Evolutionary conservation across 2,113 vertebrate genomes (phyloP), one percentile per base, ranked within the genome.

Genomic region (Coreoperca whiteheadi): DNA sequence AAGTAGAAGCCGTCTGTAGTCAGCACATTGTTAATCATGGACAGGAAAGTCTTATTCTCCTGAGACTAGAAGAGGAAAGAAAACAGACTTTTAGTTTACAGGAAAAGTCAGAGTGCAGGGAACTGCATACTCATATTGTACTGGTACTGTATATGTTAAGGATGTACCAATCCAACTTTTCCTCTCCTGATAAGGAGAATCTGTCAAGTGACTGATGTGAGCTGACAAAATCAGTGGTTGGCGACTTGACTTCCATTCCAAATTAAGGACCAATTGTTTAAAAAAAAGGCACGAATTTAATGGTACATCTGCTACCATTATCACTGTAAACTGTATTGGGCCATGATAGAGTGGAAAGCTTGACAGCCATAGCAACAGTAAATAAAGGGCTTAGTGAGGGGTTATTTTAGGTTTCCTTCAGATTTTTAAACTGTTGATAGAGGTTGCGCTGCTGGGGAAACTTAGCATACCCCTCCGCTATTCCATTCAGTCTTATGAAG

Each of bases 1-100:
- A 99, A 99, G 95, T 99, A 99, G 95, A 99, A 99, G 43, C 98
- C 98, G 1, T 99, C 98, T 64, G 97, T 96, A 0, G 88, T 97
- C 93, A 99, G 95, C 77, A 99, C 96, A 4, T 96, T 97, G 94
- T 95, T 98, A 51, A 99, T 92, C 98, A 99, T 99, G 10, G 96
- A 93, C 87, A 99, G 93, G 94, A 99, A 98, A 2, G 96, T 95
- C 92, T 98, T 99, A 77, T 99, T 99, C 93, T 99, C 98, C 91
- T 99, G 97, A 77, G 96, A 96, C 98, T 99, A 78, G 77, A 88
- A 72, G 15, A 88, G 37, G 70, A 59, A 65, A 88, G 50, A 51
- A 77, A 75, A 78, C 50, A 87, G 7, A 39, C 15, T 28, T 57
- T 79, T 12, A 77, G n/a, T 21, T 59, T 30, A 48, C 34, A 68